Percentiles rank a stretch among this genome's conserved stretches.
These are phyloP conservation scores for Ladona fulva DNA, from an alignment of 1,140 invertebrate species.

Conservation along the genomic window DNA sequence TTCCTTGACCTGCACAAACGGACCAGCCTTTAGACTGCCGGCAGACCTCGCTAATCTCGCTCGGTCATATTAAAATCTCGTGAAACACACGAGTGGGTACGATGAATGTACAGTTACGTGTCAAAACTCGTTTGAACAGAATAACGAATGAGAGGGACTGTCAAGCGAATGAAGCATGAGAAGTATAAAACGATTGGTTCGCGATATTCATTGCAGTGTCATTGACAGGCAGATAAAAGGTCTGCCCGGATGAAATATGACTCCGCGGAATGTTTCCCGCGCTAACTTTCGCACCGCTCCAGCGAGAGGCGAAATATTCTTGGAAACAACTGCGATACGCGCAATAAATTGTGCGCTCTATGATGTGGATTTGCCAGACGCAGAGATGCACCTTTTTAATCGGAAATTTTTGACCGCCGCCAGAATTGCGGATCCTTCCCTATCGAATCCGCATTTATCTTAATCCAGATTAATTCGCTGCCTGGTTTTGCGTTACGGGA, in stretches of 20 bases:
- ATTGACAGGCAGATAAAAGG: not conserved
- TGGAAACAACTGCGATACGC: no score
- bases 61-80: slow-evolving; percentile 1
- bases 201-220: slow-evolving; percentile 4
- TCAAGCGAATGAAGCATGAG: slow-evolving; percentile 1
- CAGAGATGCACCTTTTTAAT: no score
- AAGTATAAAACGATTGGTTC: slow-evolving; percentile 7
- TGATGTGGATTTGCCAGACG: no score
- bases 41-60: not conserved
- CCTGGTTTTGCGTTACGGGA: no score
- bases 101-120: slow-evolving; percentile 9
- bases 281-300: not conserved
- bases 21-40: not conserved
- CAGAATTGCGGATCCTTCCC: no score
- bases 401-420: no score
- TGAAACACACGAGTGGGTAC: not conserved
- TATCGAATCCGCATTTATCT: no score
- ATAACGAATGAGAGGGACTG: not conserved
- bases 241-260: not conserved
- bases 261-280: not conserved
- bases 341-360: no score
- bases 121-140: slow-evolving; percentile 1
- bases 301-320: no score
- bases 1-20: not conserved
- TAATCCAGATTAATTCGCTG: no score